phyloP scores from a whole-genome alignment of 2,113 vertebrate species.

The Pseudorhombus dupliciocellatus region DNA sequence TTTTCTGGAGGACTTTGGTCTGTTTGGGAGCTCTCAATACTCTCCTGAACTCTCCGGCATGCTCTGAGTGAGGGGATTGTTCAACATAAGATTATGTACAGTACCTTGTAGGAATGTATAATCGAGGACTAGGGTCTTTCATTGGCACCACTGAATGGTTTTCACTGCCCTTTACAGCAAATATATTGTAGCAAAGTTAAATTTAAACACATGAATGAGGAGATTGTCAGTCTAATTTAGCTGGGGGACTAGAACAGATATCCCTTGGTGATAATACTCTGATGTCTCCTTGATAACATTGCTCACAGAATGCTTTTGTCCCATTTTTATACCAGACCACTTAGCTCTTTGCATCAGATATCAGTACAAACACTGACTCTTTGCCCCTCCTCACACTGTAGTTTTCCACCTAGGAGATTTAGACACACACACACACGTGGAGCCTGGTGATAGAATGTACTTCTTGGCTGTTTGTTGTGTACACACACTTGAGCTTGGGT shows the following conservation, averaged over 20 bases:
- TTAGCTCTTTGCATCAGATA: constrained; percentile 32
- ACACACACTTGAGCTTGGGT: constrained; percentile 61
- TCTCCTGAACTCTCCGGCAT: background rate
- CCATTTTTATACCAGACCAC: constrained; percentile 28
- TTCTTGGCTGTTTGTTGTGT: constrained; percentile 70
- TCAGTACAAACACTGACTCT: constrained; percentile 31
- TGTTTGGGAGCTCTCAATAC: constrained; percentile 22
- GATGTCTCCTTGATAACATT: constrained; percentile 30
- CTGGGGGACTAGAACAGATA: constrained; percentile 16
- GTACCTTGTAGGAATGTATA: constrained; percentile 1
- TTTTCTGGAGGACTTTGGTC: constrained; percentile 25
- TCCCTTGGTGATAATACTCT: constrained; percentile 32
- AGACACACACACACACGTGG: constrained; percentile 5
- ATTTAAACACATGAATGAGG: constrained; percentile 28
- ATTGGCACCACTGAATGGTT: background rate
- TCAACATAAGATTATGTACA: constrained; percentile 3
- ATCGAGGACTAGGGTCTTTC: background rate
- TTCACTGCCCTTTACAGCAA: background rate
- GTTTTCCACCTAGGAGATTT: constrained; percentile 44
- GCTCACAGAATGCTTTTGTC: constrained; percentile 30
- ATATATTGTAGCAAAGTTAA: constrained; percentile 11
- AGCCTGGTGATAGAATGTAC: constrained; percentile 52
- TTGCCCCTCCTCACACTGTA: constrained; percentile 26
- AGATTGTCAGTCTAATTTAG: constrained; percentile 27
- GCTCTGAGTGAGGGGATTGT: background rate